A percentile compares a stretch with the other conserved stretches of the same genome.
These are phyloP conservation scores for Stegana nigrithorax DNA, from an alignment of 2,888 invertebrate genomes.

Conservation along the genomic window DNA sequence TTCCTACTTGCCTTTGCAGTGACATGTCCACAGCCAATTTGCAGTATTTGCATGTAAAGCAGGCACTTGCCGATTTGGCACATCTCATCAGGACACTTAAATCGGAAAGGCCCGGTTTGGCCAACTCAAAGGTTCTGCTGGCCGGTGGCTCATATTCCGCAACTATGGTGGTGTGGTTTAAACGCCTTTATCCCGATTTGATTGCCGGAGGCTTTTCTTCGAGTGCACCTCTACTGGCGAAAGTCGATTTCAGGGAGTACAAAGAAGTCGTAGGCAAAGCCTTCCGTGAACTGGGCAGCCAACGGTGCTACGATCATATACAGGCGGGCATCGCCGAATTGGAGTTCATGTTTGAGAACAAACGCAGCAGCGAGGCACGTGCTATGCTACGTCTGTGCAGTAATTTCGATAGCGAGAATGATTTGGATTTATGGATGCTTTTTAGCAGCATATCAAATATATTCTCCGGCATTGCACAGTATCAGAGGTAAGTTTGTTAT, in stretches of 20 bases:
- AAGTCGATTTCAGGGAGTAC: slow-evolving; percentile 72
- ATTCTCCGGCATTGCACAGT: slow-evolving; percentile 59
- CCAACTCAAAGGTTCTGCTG: slow-evolving; percentile 69
- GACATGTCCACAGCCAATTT: slow-evolving; percentile 71
- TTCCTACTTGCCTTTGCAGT: too few relatives aligned
- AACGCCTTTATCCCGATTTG: slow-evolving; percentile 74
- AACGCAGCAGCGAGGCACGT: slow-evolving; percentile 53
- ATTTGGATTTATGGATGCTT: slow-evolving; percentile 62
- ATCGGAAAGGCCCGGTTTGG: slow-evolving; percentile 52
- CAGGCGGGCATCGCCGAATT: slow-evolving; percentile 60
- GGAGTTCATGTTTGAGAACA: slow-evolving; percentile 53
- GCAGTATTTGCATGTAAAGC: slow-evolving; percentile 74
- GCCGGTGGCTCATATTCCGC: slow-evolving; percentile 77
- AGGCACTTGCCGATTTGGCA: slow-evolving; percentile 76
- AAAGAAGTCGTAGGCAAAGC: slow-evolving; percentile 63
- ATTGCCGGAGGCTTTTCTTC: slow-evolving; percentile 73
- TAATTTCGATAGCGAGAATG: slow-evolving; percentile 54
- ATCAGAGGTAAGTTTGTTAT: slow-evolving; percentile 55
- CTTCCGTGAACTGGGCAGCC: slow-evolving; percentile 55
- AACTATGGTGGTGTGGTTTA: slow-evolving; percentile 77
- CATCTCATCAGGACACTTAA: slow-evolving; percentile 72
- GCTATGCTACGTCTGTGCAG: slow-evolving; percentile 62
- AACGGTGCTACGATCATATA: slow-evolving; percentile 62
- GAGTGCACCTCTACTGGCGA: slow-evolving; percentile 74
- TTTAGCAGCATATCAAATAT: slow-evolving; percentile 60